Evolutionary conservation across 2,113 vertebrate genomes (phyloP).

Genomic region (Chauna torquata): DNA sequence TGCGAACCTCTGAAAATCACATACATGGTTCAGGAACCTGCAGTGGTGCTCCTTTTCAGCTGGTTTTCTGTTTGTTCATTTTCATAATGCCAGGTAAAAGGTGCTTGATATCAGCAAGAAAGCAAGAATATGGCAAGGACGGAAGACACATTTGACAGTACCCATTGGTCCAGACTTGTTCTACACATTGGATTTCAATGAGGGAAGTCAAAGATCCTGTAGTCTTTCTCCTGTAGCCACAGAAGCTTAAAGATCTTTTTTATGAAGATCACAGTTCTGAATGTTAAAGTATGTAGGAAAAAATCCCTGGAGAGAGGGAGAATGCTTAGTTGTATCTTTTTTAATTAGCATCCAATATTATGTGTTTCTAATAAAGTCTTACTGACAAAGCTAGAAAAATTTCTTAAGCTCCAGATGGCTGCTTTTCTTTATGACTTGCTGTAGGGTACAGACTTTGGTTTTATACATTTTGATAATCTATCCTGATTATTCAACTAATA

Average conservation of each 20-base stretch:
- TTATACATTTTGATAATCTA: slow-evolving; percentile 69
- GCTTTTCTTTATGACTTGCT: slow-evolving; percentile 50
- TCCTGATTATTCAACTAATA: slow-evolving; percentile 67
- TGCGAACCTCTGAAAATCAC: background rate
- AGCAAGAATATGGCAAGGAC: background rate
- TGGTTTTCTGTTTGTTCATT: background rate
- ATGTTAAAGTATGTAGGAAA: background rate
- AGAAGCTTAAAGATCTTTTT: background rate
- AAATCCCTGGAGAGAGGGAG: background rate
- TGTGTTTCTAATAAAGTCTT: slow-evolving; percentile 22
- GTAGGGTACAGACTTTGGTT: slow-evolving; percentile 49
- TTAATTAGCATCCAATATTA: slow-evolving; percentile 41
- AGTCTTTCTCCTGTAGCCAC: background rate
- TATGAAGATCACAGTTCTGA: background rate
- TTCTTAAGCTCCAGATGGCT: slow-evolving; percentile 47
- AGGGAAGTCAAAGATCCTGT: background rate
- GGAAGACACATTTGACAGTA: background rate
- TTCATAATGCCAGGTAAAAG: background rate
- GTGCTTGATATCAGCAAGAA: background rate
- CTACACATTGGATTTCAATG: background rate
- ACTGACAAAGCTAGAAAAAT: slow-evolving; percentile 25
- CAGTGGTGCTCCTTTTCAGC: background rate
- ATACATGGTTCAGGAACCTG: background rate
- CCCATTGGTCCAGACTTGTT: background rate
- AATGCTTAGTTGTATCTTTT: slow-evolving; percentile 24